Conservation (phyloP, 2,113 vertebrate genomes). For the Menidia beryllina region DNA sequence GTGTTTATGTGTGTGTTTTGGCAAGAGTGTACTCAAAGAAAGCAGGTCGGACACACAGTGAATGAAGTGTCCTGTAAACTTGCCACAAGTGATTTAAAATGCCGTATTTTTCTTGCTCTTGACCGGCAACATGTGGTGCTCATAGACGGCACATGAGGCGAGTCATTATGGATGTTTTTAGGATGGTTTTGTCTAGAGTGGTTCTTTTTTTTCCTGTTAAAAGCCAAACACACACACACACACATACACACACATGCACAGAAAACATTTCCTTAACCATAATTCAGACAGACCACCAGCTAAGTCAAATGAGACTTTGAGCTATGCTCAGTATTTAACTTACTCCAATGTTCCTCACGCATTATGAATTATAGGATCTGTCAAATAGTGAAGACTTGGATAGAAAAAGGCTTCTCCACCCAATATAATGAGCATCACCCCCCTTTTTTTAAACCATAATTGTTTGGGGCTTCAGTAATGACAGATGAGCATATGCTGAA, state of each 20-base stretch:
- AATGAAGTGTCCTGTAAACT: conserved; percentile 69
- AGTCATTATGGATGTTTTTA: conserved; percentile 73
- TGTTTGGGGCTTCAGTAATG: conserved; percentile 45
- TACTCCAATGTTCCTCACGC: conserved; percentile 53
- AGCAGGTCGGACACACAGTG: conserved; percentile 49
- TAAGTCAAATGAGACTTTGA: conserved; percentile 53
- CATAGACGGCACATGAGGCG: conserved; percentile 73
- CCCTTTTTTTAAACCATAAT: conserved; percentile 62
- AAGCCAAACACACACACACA: conserved; percentile 68
- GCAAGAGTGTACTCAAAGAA: conserved; percentile 47
- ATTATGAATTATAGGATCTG: conserved; percentile 71
- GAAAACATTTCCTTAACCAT: conserved; percentile 72
- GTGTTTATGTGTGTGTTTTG: conserved; percentile 59
- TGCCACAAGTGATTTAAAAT: conserved; percentile 79
- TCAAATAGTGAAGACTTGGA: conserved; percentile 59
- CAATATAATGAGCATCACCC: conserved; percentile 64
- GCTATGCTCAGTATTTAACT: conserved; percentile 53
- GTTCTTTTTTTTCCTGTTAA: conserved; percentile 61
- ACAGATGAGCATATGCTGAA: conserved; percentile 48
- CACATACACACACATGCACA: conserved; percentile 67
- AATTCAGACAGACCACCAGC: conserved; percentile 78
- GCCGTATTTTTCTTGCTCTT: conserved; percentile 71
- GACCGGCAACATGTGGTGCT: conserved; percentile 81
- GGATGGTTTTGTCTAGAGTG: conserved; percentile 67
- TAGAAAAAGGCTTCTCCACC: conserved; percentile 59